Base-by-base conservation (phyloP, 2,888 invertebrate species). In the Steinernema hermaphroditum region DNA sequence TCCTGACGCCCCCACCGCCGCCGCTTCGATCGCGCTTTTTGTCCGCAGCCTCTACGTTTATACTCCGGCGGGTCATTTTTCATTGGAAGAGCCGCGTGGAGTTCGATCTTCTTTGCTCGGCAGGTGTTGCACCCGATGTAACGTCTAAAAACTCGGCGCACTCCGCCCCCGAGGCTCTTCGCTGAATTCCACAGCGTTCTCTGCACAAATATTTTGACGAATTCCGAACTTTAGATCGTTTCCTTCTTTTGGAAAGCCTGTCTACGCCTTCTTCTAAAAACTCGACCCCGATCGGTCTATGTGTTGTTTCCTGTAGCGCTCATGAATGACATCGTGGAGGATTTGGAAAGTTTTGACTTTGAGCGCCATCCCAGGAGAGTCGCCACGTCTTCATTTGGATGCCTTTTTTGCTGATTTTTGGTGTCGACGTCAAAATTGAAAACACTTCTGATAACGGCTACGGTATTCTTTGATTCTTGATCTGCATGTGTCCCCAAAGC, bases 51-150 rank as follows among this genome's bases (percentile, higher is more conserved):
- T 6, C 22, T 22, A 24, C 62, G 62, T 29, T 32, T 29, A 9
- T 12, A 22, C 27, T 62, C 62, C 12, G n/a, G 16, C 62, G 27
- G 62, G 62, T 62, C 62, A 62, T 29, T 62, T 62, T 29, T 62
- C 62, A 62, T 32, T 16, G 1, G 29, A 19, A 32, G 62, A 62
- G 62, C 27, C 16, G 62, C 54, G 54, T 54, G 54, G 54, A 54
- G 22, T 22, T 22, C 54, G 54, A 54, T 54, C 27, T 54, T 62
- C 62, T 16, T 4, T 1, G 62, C 16, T 4, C 46, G 16, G 62
- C 62, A 62, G 62, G 62, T 62, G 62, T 62, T 62, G 62, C 62
- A 62, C 2, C 27, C 6, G 62, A 9, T 62, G 62, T 62, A 62
- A 62, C 9, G 29, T 29, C 19, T 12, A 62, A 62, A 62, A 62